phyloP scores from a whole-genome alignment of 2,113 vertebrate genomes.

The Lepisosteus osseus region DNA sequence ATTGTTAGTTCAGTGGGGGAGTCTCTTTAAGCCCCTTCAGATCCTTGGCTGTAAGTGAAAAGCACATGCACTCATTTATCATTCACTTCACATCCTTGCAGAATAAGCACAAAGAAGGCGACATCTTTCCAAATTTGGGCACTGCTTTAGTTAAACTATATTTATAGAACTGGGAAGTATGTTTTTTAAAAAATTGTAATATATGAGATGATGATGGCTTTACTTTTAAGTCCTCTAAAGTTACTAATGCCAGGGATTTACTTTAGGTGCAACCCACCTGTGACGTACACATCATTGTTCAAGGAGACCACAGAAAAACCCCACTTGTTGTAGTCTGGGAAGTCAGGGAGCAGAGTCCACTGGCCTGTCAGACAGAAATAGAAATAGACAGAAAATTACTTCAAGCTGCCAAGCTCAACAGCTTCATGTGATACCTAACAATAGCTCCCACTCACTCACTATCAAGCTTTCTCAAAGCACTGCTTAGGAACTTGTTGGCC shows the following conservation, averaged over 20 bases:
- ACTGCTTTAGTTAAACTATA: too few species aligned
- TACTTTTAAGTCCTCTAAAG: neutral
- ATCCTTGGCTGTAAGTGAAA: slow-evolving; percentile 23
- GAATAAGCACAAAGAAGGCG: slow-evolving; percentile 5
- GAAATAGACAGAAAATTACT: neutral
- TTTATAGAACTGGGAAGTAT: too few species aligned
- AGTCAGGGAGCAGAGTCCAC: slow-evolving; percentile 87
- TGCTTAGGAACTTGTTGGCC: too few species aligned
- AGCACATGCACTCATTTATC: slow-evolving; percentile 27
- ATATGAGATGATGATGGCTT: neutral
- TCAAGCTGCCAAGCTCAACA: too few species aligned
- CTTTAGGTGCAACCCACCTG: slow-evolving; percentile 67
- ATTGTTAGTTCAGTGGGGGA: slow-evolving; percentile 18
- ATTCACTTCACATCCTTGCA: slow-evolving; percentile 13
- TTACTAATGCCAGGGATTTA: neutral
- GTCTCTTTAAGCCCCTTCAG: slow-evolving; percentile 21
- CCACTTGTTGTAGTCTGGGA: slow-evolving; percentile 95
- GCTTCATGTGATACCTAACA: too few species aligned
- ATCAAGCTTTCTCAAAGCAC: too few species aligned
- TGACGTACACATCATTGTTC: slow-evolving; percentile 88
- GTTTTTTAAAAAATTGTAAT: too few species aligned
- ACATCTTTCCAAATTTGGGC: too few species aligned
- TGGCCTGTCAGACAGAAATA: slow-evolving; percentile 59
- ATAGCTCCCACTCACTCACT: too few species aligned
- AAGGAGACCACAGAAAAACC: slow-evolving; percentile 86